Base-by-base conservation (phyloP, 2,888 invertebrate genomes). In the Tipula helvola region DNA sequence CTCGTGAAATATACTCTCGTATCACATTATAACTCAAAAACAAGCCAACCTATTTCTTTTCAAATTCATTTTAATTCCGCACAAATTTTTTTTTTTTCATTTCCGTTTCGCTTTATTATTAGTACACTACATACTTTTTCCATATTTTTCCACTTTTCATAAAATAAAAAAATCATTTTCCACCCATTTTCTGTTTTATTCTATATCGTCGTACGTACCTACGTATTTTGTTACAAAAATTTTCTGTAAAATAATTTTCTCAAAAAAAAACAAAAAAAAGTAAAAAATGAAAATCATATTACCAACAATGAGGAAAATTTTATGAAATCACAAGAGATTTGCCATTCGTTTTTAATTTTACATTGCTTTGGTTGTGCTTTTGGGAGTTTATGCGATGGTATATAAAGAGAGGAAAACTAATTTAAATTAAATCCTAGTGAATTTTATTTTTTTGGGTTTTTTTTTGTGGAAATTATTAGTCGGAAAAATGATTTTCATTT, bases 261-360 rank as follows among this genome's bases (percentile, higher is more conserved):
- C 71, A 10, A 71, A 71, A 16, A 16, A 18, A 57, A 47, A 47
- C 7, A 47, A 47, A 41, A 41, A 41, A 41, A 28, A 28, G 28
- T 41, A 28, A 10, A 47, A 47, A 52, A 52, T 52, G 52, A 52
- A 52, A 71, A 71, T 71, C 8, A 28, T 28, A 71, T 71, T 71
- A 71, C 71, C 71, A 71, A 71, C 71, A 71, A 71, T 71, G 71
- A 71, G 71, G 71, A 71, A 71, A 71, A 71, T 71, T 71, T 71
- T 71, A 71, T 71, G 71, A 71, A 71, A 71, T 71, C 71, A 71
- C 71, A 28, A 71, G 71, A 71, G 71, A 71, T 71, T 71, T 71
- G 8, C 71, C 28, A 71, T 71, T 71, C 71, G 71, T 10, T 28
- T 71, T 71, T 71, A 71, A 71, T 71, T 71, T 71, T 71, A 71